Base-by-base conservation (phyloP, 2,888 invertebrate species). In the Sympetrum striolatum region DNA sequence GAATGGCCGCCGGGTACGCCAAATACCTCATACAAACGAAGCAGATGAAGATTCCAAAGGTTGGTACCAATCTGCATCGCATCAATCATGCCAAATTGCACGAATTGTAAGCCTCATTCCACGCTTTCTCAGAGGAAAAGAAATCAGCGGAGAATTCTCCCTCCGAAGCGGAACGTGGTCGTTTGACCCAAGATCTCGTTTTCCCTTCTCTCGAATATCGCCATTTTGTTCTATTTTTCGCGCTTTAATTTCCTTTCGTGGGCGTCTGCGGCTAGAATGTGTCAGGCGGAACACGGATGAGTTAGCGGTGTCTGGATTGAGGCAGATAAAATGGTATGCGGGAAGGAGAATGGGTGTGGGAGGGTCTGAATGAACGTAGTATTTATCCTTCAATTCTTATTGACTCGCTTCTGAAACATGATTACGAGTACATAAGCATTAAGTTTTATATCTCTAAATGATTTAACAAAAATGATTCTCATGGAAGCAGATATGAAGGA, bases 1-100 rank as follows among this genome's bases (percentile, higher is more conserved):
- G 93, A 79, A 93, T 92, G 81, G 90, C 93, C 10, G 92, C 93
- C 25, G 93, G 93, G n/a, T 93, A 93, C 90, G 53, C 93, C 0
- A 93, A 93, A 90, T 93, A 92, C 91, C 91, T 92, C 86, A 92
- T 93, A 91, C 92, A 92, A 58, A 90, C 91, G n/a, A 91, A 91
- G 10, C 91, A 92, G 79, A 91, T 81, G 39, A 93, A 93, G 91
- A 92, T 93, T 37, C 92, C 93, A 12, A 91, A 91, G 90, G 90
- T 90, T 60, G 37, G 86, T 86, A 82, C 81, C 81, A 48, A 48
- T 81, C 48, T 81, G 1, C 48, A 48, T 81, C 48, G 2, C 48
- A 48, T 81, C 53, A 81, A 81, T 81, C 81, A 48, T 6, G 10
- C 31, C n/a, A 2, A 25, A 48, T 31, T 22, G 64, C n/a, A n/a